Conservation (phyloP, 2,113 vertebrate species). For the Poeciliopsis retropinna region DNA sequence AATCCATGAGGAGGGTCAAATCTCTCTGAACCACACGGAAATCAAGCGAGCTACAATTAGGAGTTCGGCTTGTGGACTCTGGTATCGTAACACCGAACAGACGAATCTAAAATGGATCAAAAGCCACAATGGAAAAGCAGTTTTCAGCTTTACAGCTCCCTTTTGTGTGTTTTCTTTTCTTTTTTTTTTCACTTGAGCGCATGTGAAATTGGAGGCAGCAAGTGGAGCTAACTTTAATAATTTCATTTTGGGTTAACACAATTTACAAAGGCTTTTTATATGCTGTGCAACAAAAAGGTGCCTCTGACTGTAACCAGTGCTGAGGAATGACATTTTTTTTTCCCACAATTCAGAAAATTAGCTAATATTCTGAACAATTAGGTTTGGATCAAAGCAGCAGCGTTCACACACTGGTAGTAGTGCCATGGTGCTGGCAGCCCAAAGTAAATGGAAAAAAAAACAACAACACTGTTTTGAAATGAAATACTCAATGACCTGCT, state of each 20-base stretch:
- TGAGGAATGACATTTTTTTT: conserved; percentile 44
- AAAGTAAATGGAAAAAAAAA: too few relatives aligned
- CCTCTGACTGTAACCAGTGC: conserved; percentile 39
- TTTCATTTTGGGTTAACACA: conserved; percentile 49
- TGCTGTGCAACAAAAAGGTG: conserved; percentile 48
- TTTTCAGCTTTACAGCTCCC: conserved; percentile 46
- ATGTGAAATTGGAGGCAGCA: conserved; percentile 45
- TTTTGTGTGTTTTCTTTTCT: conserved; percentile 40
- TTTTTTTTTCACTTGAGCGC: too few relatives aligned
- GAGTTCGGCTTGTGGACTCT: neutral
- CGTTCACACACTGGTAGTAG: conserved; percentile 1
- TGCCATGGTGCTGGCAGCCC: too few relatives aligned
- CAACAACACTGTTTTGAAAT: too few relatives aligned
- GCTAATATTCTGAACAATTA: conserved; percentile 21
- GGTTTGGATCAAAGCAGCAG: conserved; percentile 18
- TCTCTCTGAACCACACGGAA: conserved; percentile 30
- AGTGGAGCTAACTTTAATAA: conserved; percentile 45
- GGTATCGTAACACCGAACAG: conserved; percentile 9
- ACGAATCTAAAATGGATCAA: conserved; percentile 11
- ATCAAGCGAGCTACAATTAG: conserved; percentile 30
- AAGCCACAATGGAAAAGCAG: conserved; percentile 1
- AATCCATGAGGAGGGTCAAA: conserved; percentile 39
- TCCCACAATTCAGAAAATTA: conserved; percentile 42
- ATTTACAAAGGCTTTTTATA: conserved; percentile 54
- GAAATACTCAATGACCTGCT: too few relatives aligned